Percentiles rank a stretch among this genome's conserved stretches.
Evolutionary conservation across 2,797 vertebrate genomes (phyloP).

Genomic region (Sebastes melanostomus): DNA sequence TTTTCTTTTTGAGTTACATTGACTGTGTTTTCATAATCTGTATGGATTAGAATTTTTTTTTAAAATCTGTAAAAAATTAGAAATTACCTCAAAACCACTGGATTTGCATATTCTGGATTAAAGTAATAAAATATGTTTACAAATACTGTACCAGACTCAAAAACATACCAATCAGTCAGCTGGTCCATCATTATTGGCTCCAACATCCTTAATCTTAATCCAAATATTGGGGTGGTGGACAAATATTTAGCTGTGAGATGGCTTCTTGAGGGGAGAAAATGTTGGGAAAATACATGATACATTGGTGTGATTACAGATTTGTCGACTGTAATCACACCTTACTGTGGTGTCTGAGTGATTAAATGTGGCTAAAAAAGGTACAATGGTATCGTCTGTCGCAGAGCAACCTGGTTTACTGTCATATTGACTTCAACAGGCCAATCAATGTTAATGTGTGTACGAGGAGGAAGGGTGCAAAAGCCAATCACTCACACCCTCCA

Average conservation of each 20-base stretch:
- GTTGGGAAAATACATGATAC: neutral
- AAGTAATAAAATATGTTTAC: neutral
- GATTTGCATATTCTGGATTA: neutral
- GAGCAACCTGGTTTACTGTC: neutral
- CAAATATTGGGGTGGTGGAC: neutral
- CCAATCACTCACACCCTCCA: conserved; percentile 41
- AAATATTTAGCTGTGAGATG: neutral
- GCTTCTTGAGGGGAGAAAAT: neutral
- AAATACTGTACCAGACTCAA: neutral
- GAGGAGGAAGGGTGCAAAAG: conserved; percentile 19
- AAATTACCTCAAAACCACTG: no score
- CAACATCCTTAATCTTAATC: neutral
- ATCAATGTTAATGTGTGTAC: conserved; percentile 28
- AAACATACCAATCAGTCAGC: neutral
- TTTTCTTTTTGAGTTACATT: neutral
- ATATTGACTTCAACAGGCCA: conserved; percentile 35
- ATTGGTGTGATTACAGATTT: neutral
- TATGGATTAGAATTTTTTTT: neutral
- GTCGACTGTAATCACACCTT: neutral
- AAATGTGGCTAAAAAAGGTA: neutral
- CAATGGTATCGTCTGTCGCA: neutral
- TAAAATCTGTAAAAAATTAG: no score
- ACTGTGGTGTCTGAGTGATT: neutral
- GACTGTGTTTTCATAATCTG: neutral
- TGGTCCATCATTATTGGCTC: neutral